Evolutionary conservation across 2,797 vertebrate species (phyloP), one percentile per base, ranked within the genome.

Genomic region (Rhinophrynus dorsalis): DNA sequence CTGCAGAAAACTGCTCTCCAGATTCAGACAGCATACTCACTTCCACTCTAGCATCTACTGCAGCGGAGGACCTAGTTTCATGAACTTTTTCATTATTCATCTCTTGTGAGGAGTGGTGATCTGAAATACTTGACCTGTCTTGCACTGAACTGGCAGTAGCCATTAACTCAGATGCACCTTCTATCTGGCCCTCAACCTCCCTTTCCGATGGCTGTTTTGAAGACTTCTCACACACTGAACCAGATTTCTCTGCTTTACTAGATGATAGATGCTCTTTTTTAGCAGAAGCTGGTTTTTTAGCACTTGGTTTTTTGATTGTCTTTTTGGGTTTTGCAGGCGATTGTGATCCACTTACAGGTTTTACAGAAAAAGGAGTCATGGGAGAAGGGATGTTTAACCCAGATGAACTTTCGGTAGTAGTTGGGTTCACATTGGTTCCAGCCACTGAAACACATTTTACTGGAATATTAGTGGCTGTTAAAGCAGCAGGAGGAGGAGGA

Each of bases 231-330:
- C 75, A 40, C 20, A 67, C 45, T 24, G 51, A 59, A 35, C 83
- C 83, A 21, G 20, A 60, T 64, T 82, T 86, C 51, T 74, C 80
- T 68, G 51, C 76, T 32, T 76, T 52, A 50, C 47, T 32, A 72
- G 60, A 40, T 5, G 24, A 1, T 4, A n/a, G 73, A 80, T 8
- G 66, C 47, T 9, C 62, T 74, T 83, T 90, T 58, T 17, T 82
- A 58, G 57, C 48, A 48, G 82, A n/a, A 47, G 86, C 88, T 35
- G 87, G 89, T 79, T 91, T 96, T 68, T 83, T 82, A 67, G 84
- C 51, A 78, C 86, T 87, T 15, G 82, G 79, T 76, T 89, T 96
- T 88, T 93, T 98, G 69, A 73, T 81, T 10, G 83, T 54, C 75
- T 83, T 92, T 83, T 94, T 98, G 54, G 90, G 66, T 75, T 89